Percentiles rank a stretch among this genome's conserved stretches.
Evolutionary conservation across 2,797 vertebrate species (phyloP).

Genomic region (Pantherophis alleghaniensis): DNA sequence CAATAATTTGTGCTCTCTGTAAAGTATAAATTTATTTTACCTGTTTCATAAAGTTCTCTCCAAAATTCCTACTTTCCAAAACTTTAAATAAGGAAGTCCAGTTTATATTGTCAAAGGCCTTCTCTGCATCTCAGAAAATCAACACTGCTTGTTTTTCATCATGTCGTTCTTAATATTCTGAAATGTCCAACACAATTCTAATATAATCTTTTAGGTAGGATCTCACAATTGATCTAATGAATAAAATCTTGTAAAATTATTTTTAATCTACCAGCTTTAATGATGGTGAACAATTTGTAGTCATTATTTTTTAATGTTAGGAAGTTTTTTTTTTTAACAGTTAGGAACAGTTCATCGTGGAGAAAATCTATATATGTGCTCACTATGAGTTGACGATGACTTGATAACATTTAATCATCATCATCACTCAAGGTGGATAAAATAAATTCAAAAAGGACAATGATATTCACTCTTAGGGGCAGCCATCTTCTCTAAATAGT

Average conservation of each 20-base stretch:
- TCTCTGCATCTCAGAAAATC: not conserved
- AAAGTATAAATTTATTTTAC: not conserved
- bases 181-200: not conserved
- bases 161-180: not conserved
- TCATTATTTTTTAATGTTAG: not conserved
- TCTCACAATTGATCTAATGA: not conserved
- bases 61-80: not conserved
- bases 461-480: not conserved
- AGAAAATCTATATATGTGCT: not conserved
- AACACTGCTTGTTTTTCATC: not conserved
- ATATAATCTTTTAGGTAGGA: not conserved
- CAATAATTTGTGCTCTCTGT: no score
- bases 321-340: no score
- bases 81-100: no score
- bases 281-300: not conserved
- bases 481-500: not conserved
- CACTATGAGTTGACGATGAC: not conserved
- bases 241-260: not conserved
- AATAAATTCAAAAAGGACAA: not conserved
- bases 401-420: not conserved
- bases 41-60: not conserved
- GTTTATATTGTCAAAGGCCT: no score
- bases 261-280: not conserved
- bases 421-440: not conserved
- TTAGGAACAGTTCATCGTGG: not conserved